A percentile compares a stretch with the other conserved stretches of the same genome.
Evolutionary conservation across 2,113 vertebrate species (phyloP).

Genomic region (Silurus asotus): DNA sequence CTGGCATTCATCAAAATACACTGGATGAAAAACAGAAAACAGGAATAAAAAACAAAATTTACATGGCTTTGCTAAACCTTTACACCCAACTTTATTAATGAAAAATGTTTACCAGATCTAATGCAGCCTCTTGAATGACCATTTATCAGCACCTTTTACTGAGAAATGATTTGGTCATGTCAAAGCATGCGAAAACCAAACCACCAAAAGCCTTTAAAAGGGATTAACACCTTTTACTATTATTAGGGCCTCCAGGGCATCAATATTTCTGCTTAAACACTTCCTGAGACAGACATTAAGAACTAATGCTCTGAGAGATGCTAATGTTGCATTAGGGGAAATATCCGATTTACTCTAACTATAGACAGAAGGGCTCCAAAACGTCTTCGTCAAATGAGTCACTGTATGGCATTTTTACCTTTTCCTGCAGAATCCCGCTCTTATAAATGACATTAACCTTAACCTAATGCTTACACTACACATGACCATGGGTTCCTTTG

Average conservation of each 20-base stretch:
- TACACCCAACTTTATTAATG: background rate
- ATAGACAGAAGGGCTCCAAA: slow-evolving; percentile 14
- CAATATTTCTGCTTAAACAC: background rate
- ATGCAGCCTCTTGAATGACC: background rate
- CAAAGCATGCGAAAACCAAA: background rate
- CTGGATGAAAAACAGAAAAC: background rate
- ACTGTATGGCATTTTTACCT: background rate
- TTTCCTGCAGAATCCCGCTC: no score
- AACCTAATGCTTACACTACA: no score
- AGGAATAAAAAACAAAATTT: background rate
- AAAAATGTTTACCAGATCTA: background rate
- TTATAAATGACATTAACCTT: background rate
- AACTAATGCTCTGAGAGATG: background rate
- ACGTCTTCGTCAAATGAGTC: background rate
- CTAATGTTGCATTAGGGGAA: slow-evolving; percentile 25
- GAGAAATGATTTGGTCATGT: background rate
- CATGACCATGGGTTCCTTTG: background rate
- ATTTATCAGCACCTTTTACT: background rate
- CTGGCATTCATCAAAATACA: background rate
- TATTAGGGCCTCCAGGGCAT: background rate
- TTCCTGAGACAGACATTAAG: background rate
- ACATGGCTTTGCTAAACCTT: background rate
- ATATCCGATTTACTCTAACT: slow-evolving; percentile 7
- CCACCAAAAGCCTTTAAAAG: background rate
- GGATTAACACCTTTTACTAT: background rate